Evolutionary conservation across 2,888 invertebrate genomes (phyloP).

Genomic region (Lucinisca nassula): DNA sequence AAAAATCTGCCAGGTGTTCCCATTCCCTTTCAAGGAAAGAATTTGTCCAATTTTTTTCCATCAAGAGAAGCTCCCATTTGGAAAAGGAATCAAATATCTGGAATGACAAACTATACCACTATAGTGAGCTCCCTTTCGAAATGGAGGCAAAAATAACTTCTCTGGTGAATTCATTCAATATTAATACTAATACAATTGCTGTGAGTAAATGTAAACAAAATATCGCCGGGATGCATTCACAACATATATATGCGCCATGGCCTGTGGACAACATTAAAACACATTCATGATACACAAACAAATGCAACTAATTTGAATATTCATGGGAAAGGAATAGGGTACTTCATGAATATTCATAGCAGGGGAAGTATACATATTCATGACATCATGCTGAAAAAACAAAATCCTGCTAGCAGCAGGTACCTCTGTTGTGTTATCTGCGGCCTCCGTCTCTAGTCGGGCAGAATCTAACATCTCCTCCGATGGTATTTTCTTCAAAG

Average conservation of each 20-base stretch:
- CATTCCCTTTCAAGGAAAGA: no score
- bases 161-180: no score
- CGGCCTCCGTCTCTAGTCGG: slow-evolving; percentile 15
- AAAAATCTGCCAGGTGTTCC: no score
- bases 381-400: slow-evolving; percentile 47
- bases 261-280: background rate
- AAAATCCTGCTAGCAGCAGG: slow-evolving; percentile 27
- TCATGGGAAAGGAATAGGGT: background rate
- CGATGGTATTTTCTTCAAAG: slow-evolving; percentile 79
- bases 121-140: no score
- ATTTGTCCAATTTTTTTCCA: no score
- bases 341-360: slow-evolving; percentile 1
- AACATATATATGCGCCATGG: background rate
- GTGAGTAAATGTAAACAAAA: background rate
- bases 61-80: no score
- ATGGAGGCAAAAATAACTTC: no score
- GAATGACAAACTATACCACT: no score
- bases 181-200: background rate
- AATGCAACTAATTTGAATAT: slow-evolving; percentile 10
- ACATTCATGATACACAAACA: background rate
- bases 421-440: slow-evolving; percentile 56
- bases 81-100: no score
- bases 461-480: slow-evolving; percentile 61
- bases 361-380: slow-evolving; percentile 17
- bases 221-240: background rate